Evolutionary conservation across 2,888 invertebrate species (phyloP).

Genomic region (Pheosia gnoma): DNA sequence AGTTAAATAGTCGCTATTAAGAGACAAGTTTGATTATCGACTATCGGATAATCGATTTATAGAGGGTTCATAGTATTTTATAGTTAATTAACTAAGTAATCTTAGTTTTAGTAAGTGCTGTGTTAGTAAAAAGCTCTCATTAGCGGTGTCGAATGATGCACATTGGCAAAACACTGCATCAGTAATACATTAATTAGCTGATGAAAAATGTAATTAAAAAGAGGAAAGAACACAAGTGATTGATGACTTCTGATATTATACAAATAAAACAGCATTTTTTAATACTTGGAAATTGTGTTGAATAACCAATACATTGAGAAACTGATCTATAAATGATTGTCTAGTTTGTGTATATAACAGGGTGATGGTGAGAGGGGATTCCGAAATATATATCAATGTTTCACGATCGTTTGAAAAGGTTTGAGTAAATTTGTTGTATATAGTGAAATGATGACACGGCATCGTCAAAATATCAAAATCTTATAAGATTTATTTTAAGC

Average conservation of each 20-base stretch:
- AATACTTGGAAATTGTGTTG: neutral
- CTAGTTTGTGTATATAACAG: conserved; percentile 8
- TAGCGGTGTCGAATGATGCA: neutral
- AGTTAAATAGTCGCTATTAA: neutral
- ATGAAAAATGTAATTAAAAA: neutral
- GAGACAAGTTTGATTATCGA: conserved; percentile 20
- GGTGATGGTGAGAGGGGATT: conserved; percentile 29
- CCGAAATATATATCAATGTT: neutral
- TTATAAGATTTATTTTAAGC: no score
- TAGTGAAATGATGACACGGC: conserved; percentile 18
- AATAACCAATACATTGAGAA: conserved; percentile 3
- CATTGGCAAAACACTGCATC: neutral
- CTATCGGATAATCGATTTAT: conserved; percentile 37
- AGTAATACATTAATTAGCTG: neutral
- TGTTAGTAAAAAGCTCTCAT: conserved; percentile 2
- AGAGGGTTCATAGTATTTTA: conserved; percentile 14
- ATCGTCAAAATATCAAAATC: conserved; percentile 2
- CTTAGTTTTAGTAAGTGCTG: conserved; percentile 12
- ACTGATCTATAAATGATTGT: neutral
- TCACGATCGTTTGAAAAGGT: no score
- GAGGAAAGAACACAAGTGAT: neutral
- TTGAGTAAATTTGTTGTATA: no score
- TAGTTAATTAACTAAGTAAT: conserved; percentile 23
- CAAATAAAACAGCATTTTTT: neutral
- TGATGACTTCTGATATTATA: neutral